phyloP scores from a whole-genome alignment of 2,797 vertebrate genomes.

The Lithobates pipiens region DNA sequence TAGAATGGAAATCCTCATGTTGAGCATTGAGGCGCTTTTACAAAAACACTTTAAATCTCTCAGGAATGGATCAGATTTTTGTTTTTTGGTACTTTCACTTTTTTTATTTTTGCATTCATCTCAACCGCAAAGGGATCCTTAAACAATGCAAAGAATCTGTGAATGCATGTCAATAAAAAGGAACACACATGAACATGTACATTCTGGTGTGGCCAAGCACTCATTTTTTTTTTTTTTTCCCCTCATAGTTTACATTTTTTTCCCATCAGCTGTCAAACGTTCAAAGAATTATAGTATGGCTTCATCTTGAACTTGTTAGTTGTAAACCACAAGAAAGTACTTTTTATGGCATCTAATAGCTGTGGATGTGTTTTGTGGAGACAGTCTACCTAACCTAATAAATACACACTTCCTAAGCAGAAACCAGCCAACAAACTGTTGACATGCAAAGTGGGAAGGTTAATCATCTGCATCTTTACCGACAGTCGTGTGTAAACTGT shows the following conservation, averaged over 20 bases:
- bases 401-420: neutral
- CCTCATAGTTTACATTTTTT: slow-evolving; percentile 7
- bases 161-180: no score
- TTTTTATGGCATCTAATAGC: slow-evolving; percentile 14
- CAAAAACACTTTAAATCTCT: no score
- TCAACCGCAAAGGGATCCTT: neutral
- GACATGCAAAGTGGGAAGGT: neutral
- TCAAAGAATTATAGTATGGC: slow-evolving; percentile 27
- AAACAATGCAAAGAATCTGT: neutral
- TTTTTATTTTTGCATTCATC: no score
- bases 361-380: neutral
- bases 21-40: no score
- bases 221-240: neutral
- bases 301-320: neutral
- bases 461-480: neutral
- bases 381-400: neutral
- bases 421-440: neutral
- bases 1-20: no score
- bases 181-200: no score
- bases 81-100: no score
- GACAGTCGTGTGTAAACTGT: neutral
- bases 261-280: slow-evolving; percentile 27
- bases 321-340: slow-evolving; percentile 48
- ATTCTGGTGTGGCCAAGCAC: no score
- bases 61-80: no score